phyloP scores from a whole-genome alignment of 2,113 vertebrate genomes.

The Muntiacus reevesi region DNA sequence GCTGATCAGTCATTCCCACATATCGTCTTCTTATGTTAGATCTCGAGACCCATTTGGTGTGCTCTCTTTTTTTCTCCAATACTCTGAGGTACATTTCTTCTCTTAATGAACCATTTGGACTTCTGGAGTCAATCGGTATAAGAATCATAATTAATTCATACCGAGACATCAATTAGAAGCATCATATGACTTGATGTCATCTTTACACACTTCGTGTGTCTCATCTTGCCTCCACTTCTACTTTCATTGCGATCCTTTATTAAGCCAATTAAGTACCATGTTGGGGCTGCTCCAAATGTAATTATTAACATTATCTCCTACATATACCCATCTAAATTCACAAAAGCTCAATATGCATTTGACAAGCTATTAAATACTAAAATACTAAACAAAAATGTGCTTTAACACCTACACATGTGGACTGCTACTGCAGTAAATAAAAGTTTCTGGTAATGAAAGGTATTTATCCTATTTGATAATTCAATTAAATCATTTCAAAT shows the following conservation, averaged over 20 bases:
- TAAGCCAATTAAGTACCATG: conserved; percentile 16
- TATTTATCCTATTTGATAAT: conserved; percentile 32
- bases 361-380: conserved; percentile 51
- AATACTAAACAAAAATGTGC: conserved; percentile 37
- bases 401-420: background rate
- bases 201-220: background rate
- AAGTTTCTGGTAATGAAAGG: conserved; percentile 1
- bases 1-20: background rate
- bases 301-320: conserved; percentile 39
- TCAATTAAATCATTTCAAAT: conserved; percentile 43
- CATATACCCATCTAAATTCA: conserved; percentile 25
- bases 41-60: background rate
- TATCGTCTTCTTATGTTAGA: background rate
- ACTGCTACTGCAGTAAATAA: conserved; percentile 33
- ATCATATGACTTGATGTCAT: background rate
- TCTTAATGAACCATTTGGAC: background rate
- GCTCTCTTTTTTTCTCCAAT: background rate
- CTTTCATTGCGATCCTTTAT: conserved; percentile 28
- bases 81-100: background rate
- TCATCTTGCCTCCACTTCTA: background rate
- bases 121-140: background rate
- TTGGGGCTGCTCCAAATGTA: background rate
- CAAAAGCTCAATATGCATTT: conserved; percentile 37
- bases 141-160: background rate
- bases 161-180: background rate